Conservation (phyloP, 1,140 invertebrate genomes). For the Carcinoscorpius rotundicauda region DNA sequence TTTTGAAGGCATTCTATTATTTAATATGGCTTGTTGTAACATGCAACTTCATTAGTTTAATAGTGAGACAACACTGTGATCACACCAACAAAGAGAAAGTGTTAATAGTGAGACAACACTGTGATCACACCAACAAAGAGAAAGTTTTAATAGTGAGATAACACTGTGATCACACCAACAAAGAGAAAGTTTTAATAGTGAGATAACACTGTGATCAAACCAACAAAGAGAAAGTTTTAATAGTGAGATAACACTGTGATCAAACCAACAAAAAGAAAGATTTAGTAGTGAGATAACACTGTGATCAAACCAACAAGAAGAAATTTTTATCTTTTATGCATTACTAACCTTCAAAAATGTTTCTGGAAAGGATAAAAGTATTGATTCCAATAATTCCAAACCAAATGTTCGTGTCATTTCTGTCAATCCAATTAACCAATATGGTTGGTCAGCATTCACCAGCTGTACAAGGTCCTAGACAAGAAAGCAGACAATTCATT, state of each 20-base stretch:
- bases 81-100: slow-evolving; percentile 6
- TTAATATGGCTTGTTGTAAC: too few species aligned
- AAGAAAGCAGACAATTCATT: slow-evolving; percentile 4
- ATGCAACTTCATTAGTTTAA: too few species aligned
- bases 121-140: slow-evolving; percentile 1
- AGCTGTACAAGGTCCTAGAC: slow-evolving; percentile 77
- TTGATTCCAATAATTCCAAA: slow-evolving; percentile 83
- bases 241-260: too few species aligned
- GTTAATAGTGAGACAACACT: too few species aligned
- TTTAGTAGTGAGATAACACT: too few species aligned
- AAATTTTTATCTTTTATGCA: slow-evolving; percentile 10
- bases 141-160: slow-evolving; percentile 7
- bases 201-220: too few species aligned
- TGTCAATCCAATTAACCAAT: slow-evolving; percentile 86
- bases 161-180: background rate
- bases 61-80: too few species aligned
- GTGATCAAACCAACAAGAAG: slow-evolving; percentile 1
- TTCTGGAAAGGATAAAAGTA: slow-evolving; percentile 76
- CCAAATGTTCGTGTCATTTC: slow-evolving; percentile 97
- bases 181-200: slow-evolving; percentile 15
- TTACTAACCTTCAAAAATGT: slow-evolving; percentile 76
- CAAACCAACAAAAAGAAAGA: slow-evolving; percentile 8
- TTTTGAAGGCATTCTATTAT: too few species aligned
- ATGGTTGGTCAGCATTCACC: slow-evolving; percentile 90
- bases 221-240: slow-evolving; percentile 12